Base-by-base conservation (phyloP, 2,797 vertebrate genomes). In the Danio choprae region DNA sequence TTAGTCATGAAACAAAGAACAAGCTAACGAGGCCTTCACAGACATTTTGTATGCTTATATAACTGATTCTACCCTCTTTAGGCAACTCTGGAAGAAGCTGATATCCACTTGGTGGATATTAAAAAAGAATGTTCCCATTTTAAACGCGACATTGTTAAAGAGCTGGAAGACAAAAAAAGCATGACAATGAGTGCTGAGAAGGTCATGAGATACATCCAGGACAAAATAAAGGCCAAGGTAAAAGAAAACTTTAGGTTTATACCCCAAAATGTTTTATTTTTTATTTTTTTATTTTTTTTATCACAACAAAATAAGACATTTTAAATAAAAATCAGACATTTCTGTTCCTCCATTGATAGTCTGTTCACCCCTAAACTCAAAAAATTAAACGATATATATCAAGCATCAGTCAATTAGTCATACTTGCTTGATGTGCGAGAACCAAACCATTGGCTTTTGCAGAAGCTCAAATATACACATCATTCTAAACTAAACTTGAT, bases 21-120 rank as follows among this genome's bases (percentile, higher is more conserved):
- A 18, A 63, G 46, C 29, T 64, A 18, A 6, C 55, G 2, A 56
- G 40, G 20, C 22, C 62, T 13, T 12, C 48, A 55, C 16, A 44
- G 5, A 55, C 1, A 38, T 58, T 60, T 44, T 13, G 58, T 20
- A 10, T 0, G n/a, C 58, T 70, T 67, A 22, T 7, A 22, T 59
- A 48, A 46, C 41, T 60, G 20, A 60, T 73, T 73, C 13, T 38
- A 10, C 38, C 59, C 50, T 64, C 41, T 41, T 64, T 29, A 95
- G 94, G 93, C 93, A 41, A 88, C 88, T 58, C 84, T 92, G 6
- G 92, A 94, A 74, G 94, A 94, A 85, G 88, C 91, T 10, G 93
- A 93, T 20, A 79, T 91, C 46, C 90, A 91, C 58, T 84, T 89
- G 78, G 6, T n/a, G 2, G 93, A 94, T 46, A 22, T 93, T 15